Evolutionary conservation across 2,113 vertebrate genomes (phyloP).

Genomic region (Lota lota): DNA sequence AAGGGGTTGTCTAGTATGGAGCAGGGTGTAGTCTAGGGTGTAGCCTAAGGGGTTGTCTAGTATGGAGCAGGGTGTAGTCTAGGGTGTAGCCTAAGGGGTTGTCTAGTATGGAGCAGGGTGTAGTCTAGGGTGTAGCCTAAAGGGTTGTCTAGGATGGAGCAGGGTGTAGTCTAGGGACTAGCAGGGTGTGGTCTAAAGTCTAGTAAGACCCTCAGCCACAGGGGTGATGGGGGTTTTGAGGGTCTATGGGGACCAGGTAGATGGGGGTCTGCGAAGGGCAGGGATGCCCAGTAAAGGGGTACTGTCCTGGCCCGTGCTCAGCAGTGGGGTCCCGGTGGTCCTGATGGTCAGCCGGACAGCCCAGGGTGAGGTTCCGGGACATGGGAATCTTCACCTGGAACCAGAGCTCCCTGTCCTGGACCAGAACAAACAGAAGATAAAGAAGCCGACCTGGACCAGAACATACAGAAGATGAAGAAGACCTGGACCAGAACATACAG

Average conservation of each 20-base stretch:
- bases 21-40: too few species aligned
- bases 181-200: too few species aligned
- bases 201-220: slow-evolving; percentile 38
- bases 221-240: slow-evolving; percentile 49
- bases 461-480: background rate
- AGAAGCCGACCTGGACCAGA: background rate
- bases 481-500: background rate
- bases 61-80: too few species aligned
- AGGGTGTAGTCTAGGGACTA: too few species aligned
- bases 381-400: slow-evolving; percentile 70
- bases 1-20: too few species aligned
- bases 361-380: slow-evolving; percentile 59
- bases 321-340: background rate
- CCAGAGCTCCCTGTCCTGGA: slow-evolving; percentile 62
- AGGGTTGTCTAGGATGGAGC: too few species aligned
- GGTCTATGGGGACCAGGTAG: slow-evolving; percentile 67
- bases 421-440: background rate
- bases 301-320: fast-evolving
- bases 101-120: too few species aligned
- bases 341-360: slow-evolving; percentile 38
- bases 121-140: too few species aligned
- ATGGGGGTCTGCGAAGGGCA: slow-evolving; percentile 50
- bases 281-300: slow-evolving; percentile 48
- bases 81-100: too few species aligned
- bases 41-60: too few species aligned